Base-by-base conservation (phyloP, 1,140 invertebrate genomes). In the Polyergus mexicanus region DNA sequence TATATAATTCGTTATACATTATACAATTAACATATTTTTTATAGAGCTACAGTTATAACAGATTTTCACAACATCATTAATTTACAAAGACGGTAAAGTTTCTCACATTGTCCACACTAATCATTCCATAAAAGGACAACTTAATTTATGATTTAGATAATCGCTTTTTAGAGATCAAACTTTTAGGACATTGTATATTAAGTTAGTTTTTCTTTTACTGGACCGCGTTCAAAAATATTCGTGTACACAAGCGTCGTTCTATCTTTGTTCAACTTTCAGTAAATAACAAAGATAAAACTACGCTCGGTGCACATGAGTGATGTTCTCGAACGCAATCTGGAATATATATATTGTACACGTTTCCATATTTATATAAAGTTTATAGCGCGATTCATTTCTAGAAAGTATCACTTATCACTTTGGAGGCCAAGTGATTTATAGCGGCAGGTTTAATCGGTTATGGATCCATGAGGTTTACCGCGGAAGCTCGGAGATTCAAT, bases 391-490 rank as follows among this genome's bases (percentile, higher is more conserved):
- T 56, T 69, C 51, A 13, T 44, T 51, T n/a, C 16, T 69, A 28
- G 11, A 58, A 80, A 80, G 1, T 80, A 83, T 74, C 68, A 83
- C 54, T 41, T 83, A 35, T 77, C 78, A 72, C 78, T 83, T 74
- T 83, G 68, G 38, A 83, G 35, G 41, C 28, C 32, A 47, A 72
- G 2, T 32, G 35, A 38, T 7, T 72, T 81, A 19, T 76, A 76
- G 32, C 0, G n/a, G 8, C 25, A 63, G 25, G 13, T 83, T 88
- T 22, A 71, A 60, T 86, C 11, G 2, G 44, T 92, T 58, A 93
- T 63, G 91, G 87, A 86, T 94, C 94, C 94, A 94, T 94, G 44
- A 94, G 91, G 89, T 94, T 94, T 38, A 94, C 87, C 32, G 93
- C 89, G 3, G 92, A 91, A 13, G 95, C 92, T 28, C 93, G 87